Conservation (phyloP, 2,888 invertebrate species). For the Oscheius sp. region DNA sequence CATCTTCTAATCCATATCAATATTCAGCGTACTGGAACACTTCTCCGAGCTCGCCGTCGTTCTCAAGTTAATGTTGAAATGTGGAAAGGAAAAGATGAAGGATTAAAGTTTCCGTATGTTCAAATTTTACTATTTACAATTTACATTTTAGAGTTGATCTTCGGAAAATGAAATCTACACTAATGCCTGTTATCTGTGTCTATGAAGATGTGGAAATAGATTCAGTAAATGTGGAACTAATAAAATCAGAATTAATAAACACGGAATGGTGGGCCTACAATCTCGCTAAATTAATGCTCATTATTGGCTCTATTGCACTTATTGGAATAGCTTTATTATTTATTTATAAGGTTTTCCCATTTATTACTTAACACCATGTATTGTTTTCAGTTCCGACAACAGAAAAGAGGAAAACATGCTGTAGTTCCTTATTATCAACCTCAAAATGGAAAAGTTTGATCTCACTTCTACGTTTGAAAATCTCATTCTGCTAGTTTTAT, state of each 20-base stretch:
- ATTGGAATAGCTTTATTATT: neutral
- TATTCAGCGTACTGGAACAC: constrained; percentile 55
- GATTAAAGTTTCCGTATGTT: constrained; percentile 67
- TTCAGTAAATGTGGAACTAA: constrained; percentile 43
- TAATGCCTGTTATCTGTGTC: constrained; percentile 62
- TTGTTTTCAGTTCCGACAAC: constrained; percentile 3
- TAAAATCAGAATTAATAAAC: constrained; percentile 31
- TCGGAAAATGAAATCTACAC: constrained; percentile 55
- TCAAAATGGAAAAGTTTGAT: constrained; percentile 29
- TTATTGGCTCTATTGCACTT: constrained; percentile 16
- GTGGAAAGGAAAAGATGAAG: constrained; percentile 70
- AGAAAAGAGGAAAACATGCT: constrained; percentile 23
- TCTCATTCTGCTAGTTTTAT: constrained; percentile 13
- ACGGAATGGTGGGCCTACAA: constrained; percentile 35
- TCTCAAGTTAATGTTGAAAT: constrained; percentile 66
- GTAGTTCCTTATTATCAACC: constrained; percentile 31
- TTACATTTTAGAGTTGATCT: constrained; percentile 47
- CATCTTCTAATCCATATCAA: neutral
- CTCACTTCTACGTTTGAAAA: constrained; percentile 8
- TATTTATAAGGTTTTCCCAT: neutral
- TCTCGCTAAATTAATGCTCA: constrained; percentile 16
- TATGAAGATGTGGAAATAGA: constrained; percentile 66
- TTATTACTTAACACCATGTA: neutral
- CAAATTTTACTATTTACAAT: neutral
- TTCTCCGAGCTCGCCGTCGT: constrained; percentile 55